Evolutionary conservation across 2,888 invertebrate species (phyloP), one percentile per base, ranked within the genome.

Genomic region (Trachelus tabidus): DNA sequence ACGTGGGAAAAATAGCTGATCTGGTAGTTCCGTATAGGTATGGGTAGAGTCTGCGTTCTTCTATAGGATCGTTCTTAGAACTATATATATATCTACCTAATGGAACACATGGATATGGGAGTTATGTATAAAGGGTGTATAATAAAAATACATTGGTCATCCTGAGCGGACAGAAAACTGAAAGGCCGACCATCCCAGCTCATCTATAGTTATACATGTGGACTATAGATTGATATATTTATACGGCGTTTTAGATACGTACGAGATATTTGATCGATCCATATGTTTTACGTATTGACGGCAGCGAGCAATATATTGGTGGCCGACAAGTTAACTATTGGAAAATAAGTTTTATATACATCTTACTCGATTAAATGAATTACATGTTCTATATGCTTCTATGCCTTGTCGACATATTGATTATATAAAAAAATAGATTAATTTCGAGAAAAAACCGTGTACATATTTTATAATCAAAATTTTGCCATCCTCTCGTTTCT

Each of bases 1-100:
- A 77, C 77, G 75, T 77, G 77, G 34, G 37, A 71, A 68, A 77
- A 77, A 77, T 77, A 77, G 75, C 77, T 77, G 77, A 77, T 77
- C 77, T 75, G 77, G 37, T 68, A 68, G 68, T 40, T 77, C 31
- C 9, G 31, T 23, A 31, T 23, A 56, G 23, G 23, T 23, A 56
- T 56, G 15, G 56, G 56, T 56, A 23, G 56, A 23, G 56, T 9
- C 9, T 15, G 56, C 23, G 23, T 56, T 56, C 9, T 56, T 23
- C 56, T 56, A 9, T 56, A 9, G 56, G 56, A 56, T 23, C 23
- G 56, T 23, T 6, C 9, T 23, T 56, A 23, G 9, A 23, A 9
- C 56, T 56, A 40, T 40, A 23, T 40, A 15, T 56, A 56, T 56
- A 56, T 56, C 6, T 9, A 56, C 23, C 23, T 56, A 56, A 23